Conservation (phyloP, 2,797 vertebrate species). For the Protosalanx chinensis region DNA sequence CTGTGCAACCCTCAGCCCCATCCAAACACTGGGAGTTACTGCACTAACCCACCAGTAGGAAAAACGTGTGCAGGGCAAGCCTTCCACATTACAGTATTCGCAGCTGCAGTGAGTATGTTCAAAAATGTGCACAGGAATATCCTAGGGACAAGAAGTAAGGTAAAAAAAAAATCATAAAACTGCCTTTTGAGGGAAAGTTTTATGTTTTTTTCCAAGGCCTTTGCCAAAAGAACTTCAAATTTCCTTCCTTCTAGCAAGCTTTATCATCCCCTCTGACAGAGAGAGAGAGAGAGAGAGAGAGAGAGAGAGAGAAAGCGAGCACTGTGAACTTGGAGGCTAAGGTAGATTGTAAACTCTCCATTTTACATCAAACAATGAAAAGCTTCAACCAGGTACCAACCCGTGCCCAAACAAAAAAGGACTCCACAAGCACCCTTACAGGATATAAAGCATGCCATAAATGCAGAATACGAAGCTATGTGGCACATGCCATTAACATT, state of each 20-base stretch:
- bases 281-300: slow-evolving; percentile 16
- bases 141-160: slow-evolving; percentile 47
- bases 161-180: slow-evolving; percentile 61
- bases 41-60: slow-evolving; percentile 62
- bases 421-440: slow-evolving; percentile 14
- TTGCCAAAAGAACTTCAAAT: slow-evolving; percentile 57
- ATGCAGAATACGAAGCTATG: slow-evolving; percentile 22
- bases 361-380: slow-evolving; percentile 33
- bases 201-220: slow-evolving; percentile 57
- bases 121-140: slow-evolving; percentile 46
- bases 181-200: slow-evolving; percentile 52
- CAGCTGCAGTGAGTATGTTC: slow-evolving; percentile 54
- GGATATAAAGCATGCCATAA: slow-evolving; percentile 20
- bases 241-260: slow-evolving; percentile 52
- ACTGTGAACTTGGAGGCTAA: slow-evolving; percentile 46
- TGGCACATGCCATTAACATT: slow-evolving; percentile 19
- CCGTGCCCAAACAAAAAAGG: slow-evolving; percentile 9
- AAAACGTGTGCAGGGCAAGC: slow-evolving; percentile 60
- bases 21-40: slow-evolving; percentile 59
- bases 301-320: slow-evolving; percentile 26
- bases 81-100: slow-evolving; percentile 58
- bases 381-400: slow-evolving; percentile 29
- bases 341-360: slow-evolving; percentile 42
- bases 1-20: slow-evolving; percentile 50
- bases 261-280: slow-evolving; percentile 53